phyloP scores from a whole-genome alignment of 2,888 invertebrate species.

The Magallana nippona region DNA sequence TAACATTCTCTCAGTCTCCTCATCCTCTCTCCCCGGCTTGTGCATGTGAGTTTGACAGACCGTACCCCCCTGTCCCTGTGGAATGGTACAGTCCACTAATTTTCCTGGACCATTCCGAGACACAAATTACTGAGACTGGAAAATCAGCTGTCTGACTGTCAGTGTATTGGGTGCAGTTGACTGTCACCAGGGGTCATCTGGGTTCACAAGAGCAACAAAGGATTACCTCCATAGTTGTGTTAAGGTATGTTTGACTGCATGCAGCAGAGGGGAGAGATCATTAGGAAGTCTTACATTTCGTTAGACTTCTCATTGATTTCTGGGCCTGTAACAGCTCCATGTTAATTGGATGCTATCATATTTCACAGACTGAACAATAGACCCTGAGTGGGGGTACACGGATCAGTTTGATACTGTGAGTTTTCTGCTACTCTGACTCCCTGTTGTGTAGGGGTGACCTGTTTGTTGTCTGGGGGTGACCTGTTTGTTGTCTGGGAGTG shows the following conservation, averaged over 20 bases:
- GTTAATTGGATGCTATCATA: neutral
- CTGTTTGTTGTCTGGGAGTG: no score
- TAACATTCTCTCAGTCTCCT: neutral
- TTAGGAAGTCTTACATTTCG: neutral
- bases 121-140: conserved; percentile 2
- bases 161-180: neutral
- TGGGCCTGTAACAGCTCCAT: neutral
- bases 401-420: no score
- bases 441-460: no score
- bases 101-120: neutral
- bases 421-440: no score
- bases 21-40: neutral
- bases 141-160: neutral
- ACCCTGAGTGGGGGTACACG: no score
- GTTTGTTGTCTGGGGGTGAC: no score
- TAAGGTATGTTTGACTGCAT: neutral
- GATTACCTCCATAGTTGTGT: neutral
- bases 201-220: neutral
- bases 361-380: neutral
- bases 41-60: neutral
- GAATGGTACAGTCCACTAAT: conserved; percentile 32
- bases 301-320: conserved; percentile 8
- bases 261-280: neutral
- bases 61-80: conserved; percentile 25
- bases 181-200: conserved; percentile 9